Percentiles rank a stretch among this genome's conserved stretches.
Evolutionary conservation across 2,113 vertebrate genomes (phyloP).

Genomic region (Microcebus murinus): DNA sequence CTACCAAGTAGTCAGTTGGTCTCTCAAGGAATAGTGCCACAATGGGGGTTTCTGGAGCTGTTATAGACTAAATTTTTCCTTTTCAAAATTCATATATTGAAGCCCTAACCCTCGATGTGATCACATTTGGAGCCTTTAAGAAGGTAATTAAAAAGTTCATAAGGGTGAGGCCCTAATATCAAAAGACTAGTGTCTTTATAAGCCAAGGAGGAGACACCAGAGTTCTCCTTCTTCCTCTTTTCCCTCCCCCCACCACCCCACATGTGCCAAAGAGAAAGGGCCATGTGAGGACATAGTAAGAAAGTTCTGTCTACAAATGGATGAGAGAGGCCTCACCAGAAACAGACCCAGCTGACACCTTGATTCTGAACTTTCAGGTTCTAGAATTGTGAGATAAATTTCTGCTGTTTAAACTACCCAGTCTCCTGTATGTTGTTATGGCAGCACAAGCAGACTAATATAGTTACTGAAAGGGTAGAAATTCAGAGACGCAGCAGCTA

Average conservation of each 20-base stretch:
- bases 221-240: neutral
- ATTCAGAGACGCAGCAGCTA: neutral
- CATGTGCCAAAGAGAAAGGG: neutral
- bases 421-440: neutral
- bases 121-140: neutral
- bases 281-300: neutral
- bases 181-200: neutral
- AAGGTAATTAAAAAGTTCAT: neutral
- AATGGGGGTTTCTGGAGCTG: fast-evolving
- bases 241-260: neutral
- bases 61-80: neutral
- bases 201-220: neutral
- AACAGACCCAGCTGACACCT: neutral
- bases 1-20: neutral
- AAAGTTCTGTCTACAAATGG: neutral
- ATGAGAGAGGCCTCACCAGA: neutral
- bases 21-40: neutral
- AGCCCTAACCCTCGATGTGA: neutral
- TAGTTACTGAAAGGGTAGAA: neutral
- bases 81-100: neutral
- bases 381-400: neutral
- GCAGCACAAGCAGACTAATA: neutral
- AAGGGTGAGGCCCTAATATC: neutral
- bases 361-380: neutral
- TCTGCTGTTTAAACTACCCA: neutral